Evolutionary conservation across 1,140 invertebrate species (phyloP).

Genomic region (Ericerus pela): DNA sequence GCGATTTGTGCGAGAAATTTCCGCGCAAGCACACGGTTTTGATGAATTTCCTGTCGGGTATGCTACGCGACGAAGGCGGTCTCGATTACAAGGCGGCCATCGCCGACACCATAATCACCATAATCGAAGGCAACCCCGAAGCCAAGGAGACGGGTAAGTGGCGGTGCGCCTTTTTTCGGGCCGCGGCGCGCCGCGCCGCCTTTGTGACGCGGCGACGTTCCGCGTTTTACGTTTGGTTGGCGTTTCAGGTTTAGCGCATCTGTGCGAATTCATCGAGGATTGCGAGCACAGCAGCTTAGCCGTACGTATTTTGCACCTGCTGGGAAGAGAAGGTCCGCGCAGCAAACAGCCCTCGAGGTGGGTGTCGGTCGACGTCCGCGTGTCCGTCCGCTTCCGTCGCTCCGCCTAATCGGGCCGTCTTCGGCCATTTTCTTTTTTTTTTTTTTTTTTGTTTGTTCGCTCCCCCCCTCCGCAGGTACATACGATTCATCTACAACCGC

Average conservation of each 20-base stretch:
- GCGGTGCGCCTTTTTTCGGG: too few species aligned
- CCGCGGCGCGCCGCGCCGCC: too few species aligned
- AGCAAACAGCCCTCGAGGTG: conserved; percentile 76
- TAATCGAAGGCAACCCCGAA: conserved; percentile 93
- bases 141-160: conserved; percentile 74
- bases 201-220: too few species aligned
- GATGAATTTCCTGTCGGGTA: conserved; percentile 90
- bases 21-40: conserved; percentile 90
- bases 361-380: neutral
- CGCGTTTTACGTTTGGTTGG: too few species aligned
- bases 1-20: conserved; percentile 87
- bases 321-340: conserved; percentile 91
- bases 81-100: conserved; percentile 97
- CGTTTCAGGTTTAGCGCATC: conserved; percentile 83
- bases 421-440: neutral
- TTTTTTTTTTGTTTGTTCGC: neutral
- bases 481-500: conserved; percentile 97
- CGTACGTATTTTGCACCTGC: conserved; percentile 91
- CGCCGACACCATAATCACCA: conserved; percentile 92
- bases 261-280: conserved; percentile 99
- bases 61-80: conserved; percentile 95
- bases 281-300: conserved; percentile 95
- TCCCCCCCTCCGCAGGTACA: conserved; percentile 47
- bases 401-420: neutral
- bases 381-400: neutral